Conservation (phyloP, 1,140 invertebrate species). For the Cotesia chilonis region DNA sequence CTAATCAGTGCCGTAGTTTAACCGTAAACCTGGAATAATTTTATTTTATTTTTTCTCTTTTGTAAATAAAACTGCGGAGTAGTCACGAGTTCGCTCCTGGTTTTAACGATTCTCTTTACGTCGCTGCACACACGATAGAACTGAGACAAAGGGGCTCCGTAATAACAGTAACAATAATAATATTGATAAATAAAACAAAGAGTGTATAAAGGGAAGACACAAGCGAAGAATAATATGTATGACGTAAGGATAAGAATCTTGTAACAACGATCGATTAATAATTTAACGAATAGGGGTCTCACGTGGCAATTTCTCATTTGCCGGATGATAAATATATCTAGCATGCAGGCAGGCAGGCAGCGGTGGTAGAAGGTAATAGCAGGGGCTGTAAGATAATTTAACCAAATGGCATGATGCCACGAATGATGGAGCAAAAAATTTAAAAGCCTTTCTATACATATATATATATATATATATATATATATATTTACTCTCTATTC, state of each 20-base stretch:
- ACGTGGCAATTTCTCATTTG: conserved; percentile 55
- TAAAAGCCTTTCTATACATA: not conserved
- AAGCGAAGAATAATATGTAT: not conserved
- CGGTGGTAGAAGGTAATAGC: too few relatives aligned
- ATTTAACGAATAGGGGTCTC: conserved; percentile 40
- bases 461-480: not conserved
- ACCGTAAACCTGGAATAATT: not conserved
- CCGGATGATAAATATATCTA: not conserved
- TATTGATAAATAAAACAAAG: not conserved
- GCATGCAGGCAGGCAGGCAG: too few relatives aligned
- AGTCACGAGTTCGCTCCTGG: conserved; percentile 48
- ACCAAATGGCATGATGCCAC: conserved; percentile 32
- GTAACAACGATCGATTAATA: conserved; percentile 16
- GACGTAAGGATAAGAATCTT: not conserved
- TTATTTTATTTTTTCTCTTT: not conserved
- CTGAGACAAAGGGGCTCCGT: not conserved
- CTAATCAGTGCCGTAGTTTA: not conserved
- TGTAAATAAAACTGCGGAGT: conserved; percentile 44
- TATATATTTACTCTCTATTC: not conserved
- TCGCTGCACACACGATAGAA: conserved; percentile 8
- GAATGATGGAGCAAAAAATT: conserved; percentile 15
- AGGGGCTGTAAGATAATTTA: conserved; percentile 30
- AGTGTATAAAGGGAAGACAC: not conserved
- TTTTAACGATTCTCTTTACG: too few relatives aligned
- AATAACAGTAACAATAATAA: too few relatives aligned